These are phyloP conservation scores for Rhyacichthys aspro DNA, from an alignment of 2,797 vertebrate species.

Conservation along the genomic window DNA sequence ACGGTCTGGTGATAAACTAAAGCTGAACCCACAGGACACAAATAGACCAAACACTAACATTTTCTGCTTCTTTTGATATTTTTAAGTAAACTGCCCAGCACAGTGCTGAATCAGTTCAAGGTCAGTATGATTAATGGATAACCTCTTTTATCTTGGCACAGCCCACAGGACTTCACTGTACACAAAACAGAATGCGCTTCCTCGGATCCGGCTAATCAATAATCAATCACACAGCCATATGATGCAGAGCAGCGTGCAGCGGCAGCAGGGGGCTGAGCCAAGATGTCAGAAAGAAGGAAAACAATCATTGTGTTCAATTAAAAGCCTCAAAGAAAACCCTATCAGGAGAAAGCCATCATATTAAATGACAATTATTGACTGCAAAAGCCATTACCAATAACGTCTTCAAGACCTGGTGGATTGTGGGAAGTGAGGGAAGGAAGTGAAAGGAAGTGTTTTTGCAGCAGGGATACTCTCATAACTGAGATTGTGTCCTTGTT, in stretches of 20 bases:
- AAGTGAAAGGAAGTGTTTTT: not conserved
- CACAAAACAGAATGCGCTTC: constrained; percentile 1
- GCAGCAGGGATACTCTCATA: no score
- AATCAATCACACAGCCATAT: constrained; percentile 27
- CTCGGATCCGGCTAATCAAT: constrained; percentile 20
- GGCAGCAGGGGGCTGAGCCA: constrained; percentile 4
- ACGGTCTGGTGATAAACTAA: constrained; percentile 18
- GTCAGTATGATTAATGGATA: constrained; percentile 40
- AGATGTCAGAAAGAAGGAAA: not conserved
- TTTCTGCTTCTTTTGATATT: not conserved
- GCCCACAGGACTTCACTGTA: not conserved
- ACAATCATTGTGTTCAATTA: constrained; percentile 4
- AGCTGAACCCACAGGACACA: constrained; percentile 14
- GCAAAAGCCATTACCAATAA: constrained; percentile 7
- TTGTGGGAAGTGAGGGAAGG: not conserved
- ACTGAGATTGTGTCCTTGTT: no score
- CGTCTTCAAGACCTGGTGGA: not conserved
- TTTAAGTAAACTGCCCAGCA: not conserved
- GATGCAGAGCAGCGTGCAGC: constrained; percentile 1
- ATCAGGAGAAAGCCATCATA: not conserved
- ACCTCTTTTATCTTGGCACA: not conserved
- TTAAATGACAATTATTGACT: constrained; percentile 5
- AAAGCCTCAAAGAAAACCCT: constrained; percentile 7
- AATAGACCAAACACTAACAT: not conserved
- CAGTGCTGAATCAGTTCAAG: constrained; percentile 17